Evolutionary conservation across 1,140 invertebrate genomes (phyloP).

Genomic region (Andricus grossulariae): DNA sequence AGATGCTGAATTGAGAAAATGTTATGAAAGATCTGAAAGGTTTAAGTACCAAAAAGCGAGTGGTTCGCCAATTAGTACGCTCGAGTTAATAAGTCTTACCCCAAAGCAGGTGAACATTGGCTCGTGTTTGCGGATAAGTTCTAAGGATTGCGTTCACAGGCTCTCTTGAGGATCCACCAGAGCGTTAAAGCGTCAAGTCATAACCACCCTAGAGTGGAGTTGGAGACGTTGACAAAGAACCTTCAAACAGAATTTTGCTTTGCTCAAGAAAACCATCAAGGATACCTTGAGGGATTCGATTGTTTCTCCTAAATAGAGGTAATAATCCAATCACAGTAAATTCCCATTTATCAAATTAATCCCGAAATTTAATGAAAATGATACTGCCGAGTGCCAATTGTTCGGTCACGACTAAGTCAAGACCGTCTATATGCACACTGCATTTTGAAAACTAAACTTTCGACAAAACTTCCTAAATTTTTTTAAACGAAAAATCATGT

Average conservation of each 20-base stretch:
- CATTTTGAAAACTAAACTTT: no score
- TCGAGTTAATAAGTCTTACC: constrained; percentile 20
- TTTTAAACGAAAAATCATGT: no score
- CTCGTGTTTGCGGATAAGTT: constrained; percentile 24
- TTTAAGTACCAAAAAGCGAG: constrained; percentile 6
- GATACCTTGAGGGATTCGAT: constrained; percentile 31
- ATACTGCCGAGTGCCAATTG: no score
- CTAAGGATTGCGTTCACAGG: constrained; percentile 37
- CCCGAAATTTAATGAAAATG: no score
- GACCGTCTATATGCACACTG: no score
- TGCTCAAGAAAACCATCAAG: constrained; percentile 38
- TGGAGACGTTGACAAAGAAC: constrained; percentile 36
- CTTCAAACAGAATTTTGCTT: constrained; percentile 37
- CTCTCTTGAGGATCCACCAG: constrained; percentile 37
- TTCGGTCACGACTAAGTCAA: no score
- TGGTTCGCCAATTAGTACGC: constrained; percentile 17
- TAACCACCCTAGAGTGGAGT: constrained; percentile 33
- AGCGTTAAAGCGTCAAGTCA: constrained; percentile 44
- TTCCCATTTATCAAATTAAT: no score
- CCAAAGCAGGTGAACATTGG: constrained; percentile 21
- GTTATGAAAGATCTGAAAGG: background rate
- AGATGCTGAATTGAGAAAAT: no score
- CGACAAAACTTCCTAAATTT: no score
- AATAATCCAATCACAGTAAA: no score
- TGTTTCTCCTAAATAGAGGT: background rate